A percentile compares a stretch with the other conserved stretches of the same genome.
Evolutionary conservation across 2,888 invertebrate genomes (phyloP).

Genomic region (Melanotus villosus): DNA sequence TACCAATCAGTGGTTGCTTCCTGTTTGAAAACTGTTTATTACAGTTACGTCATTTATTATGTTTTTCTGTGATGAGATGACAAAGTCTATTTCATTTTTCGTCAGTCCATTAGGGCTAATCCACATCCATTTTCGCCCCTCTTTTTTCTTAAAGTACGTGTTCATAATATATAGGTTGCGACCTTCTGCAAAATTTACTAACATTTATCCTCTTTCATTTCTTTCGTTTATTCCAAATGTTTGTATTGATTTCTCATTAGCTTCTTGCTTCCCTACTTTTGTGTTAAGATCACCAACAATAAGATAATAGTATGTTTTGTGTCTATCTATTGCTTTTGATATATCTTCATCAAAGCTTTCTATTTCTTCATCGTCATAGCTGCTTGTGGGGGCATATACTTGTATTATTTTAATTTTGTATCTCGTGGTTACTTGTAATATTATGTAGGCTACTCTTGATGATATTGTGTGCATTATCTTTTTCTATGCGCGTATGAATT

Average conservation of each 20-base stretch:
- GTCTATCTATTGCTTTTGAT: background rate
- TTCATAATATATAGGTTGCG: too few species aligned
- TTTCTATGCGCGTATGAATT: too few species aligned
- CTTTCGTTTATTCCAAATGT: background rate
- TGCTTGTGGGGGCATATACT: background rate
- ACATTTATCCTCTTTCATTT: background rate
- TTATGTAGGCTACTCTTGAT: background rate
- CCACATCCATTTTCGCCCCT: background rate
- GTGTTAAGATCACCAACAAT: background rate
- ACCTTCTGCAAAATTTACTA: too few species aligned
- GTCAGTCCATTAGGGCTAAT: background rate
- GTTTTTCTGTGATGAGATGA: background rate
- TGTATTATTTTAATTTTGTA: background rate
- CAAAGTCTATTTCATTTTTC: background rate
- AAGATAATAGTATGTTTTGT: background rate
- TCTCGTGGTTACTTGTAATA: background rate
- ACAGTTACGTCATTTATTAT: background rate
- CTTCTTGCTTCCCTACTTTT: background rate
- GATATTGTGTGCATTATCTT: too few species aligned
- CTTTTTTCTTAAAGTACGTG: too few species aligned
- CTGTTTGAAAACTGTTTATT: background rate
- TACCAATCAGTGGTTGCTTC: too few species aligned
- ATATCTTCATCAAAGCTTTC: background rate
- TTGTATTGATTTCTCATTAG: background rate
- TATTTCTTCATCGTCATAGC: background rate